Evolutionary conservation across 2,797 vertebrate species (phyloP).

Genomic region (Otolemur crassicaudatus): DNA sequence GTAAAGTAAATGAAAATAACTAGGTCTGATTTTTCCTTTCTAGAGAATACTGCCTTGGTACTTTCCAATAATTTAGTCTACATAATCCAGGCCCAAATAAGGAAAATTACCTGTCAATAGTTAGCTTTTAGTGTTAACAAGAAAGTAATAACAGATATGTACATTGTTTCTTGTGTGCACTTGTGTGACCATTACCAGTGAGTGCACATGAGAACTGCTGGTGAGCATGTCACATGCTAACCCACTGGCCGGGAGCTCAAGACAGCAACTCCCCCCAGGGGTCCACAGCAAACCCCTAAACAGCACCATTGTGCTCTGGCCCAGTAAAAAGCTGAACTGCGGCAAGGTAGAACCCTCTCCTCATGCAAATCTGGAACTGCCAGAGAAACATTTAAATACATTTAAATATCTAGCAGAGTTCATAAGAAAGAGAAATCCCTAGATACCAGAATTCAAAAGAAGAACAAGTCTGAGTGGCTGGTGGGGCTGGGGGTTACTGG

Average conservation of each 20-base stretch:
- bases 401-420: neutral
- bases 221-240: neutral
- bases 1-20: neutral
- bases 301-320: neutral
- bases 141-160: neutral
- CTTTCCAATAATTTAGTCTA: neutral
- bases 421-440: neutral
- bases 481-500: no score
- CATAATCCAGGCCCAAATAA: neutral
- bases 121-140: neutral
- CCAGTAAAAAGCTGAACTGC: rapidly evolving
- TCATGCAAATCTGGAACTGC: neutral
- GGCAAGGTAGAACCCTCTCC: neutral
- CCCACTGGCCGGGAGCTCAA: neutral
- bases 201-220: rapidly evolving
- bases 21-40: neutral
- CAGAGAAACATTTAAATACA: neutral
- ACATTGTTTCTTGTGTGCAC: neutral
- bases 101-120: neutral
- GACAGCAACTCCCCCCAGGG: rapidly evolving
- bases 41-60: neutral
- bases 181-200: neutral
- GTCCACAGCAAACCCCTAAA: neutral
- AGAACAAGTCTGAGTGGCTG: neutral
- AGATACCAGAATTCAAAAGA: neutral